Percentiles rank a stretch among this genome's conserved stretches.
Evolutionary conservation across 2,113 vertebrate species (phyloP).

Genomic region (Myotis yumanensis): DNA sequence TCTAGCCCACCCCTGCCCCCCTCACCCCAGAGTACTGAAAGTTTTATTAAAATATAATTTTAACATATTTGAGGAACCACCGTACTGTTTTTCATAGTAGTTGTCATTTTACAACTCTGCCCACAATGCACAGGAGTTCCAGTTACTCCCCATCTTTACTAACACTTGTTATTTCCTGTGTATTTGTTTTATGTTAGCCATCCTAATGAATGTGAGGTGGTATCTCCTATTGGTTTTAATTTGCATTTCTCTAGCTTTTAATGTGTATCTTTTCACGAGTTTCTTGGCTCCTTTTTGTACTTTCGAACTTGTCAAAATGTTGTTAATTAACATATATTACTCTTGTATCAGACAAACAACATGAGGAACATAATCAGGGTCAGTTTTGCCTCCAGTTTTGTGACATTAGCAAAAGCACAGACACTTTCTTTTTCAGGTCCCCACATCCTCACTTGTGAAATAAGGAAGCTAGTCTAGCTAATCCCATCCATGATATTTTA

Average conservation of each 20-base stretch:
- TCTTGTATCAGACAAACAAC: background rate
- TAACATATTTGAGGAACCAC: background rate
- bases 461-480: background rate
- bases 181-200: background rate
- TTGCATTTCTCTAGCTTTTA: constrained; percentile 27
- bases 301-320: background rate
- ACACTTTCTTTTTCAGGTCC: background rate
- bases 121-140: background rate
- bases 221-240: background rate
- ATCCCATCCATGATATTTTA: background rate
- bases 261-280: background rate
- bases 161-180: background rate
- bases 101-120: background rate
- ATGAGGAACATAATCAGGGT: background rate
- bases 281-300: background rate
- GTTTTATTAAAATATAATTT: background rate
- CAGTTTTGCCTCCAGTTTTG: background rate
- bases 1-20: too few species aligned
- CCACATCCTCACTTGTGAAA: background rate
- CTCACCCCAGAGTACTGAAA: background rate
- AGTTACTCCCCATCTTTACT: background rate
- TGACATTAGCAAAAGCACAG: background rate
- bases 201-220: background rate
- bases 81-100: background rate
- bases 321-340: background rate